A percentile compares a stretch with the other conserved stretches of the same genome.
Conservation (phyloP, 2,797 vertebrate species). For the Lepus oiostolus region DNA sequence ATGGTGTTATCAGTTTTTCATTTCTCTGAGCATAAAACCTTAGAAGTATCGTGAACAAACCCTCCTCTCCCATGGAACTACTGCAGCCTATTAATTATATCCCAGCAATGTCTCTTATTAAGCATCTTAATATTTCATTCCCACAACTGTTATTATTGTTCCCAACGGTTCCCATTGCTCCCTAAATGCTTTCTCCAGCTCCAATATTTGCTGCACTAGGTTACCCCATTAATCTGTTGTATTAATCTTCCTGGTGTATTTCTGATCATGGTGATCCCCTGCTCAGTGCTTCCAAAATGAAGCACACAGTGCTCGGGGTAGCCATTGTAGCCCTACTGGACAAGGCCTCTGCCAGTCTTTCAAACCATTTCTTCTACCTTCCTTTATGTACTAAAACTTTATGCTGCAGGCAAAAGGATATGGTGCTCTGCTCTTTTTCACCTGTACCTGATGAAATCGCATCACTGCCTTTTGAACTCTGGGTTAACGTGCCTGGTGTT, state of each 20-base stretch:
- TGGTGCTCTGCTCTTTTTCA: neutral
- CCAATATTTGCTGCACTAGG: neutral
- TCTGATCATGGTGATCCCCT: neutral
- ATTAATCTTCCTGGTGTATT: neutral
- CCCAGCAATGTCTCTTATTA: neutral
- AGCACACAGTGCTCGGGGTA: neutral
- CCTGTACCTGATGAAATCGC: neutral
- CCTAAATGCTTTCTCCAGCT: neutral
- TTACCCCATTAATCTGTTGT: neutral
- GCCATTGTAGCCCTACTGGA: neutral
- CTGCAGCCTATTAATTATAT: neutral
- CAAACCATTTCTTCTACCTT: neutral
- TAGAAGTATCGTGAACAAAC: neutral
- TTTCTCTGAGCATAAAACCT: neutral
- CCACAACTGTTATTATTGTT: neutral
- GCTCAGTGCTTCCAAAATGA: neutral
- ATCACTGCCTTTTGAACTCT: neutral
- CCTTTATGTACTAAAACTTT: neutral
- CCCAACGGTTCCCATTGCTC: neutral
- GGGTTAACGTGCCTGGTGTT: neutral
- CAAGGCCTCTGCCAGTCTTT: neutral
- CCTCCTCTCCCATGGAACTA: neutral
- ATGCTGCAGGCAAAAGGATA: neutral
- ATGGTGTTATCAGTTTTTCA: neutral
- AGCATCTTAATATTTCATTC: neutral